Evolutionary conservation across 2,113 vertebrate genomes (phyloP).

Genomic region (Mirza zaza): DNA sequence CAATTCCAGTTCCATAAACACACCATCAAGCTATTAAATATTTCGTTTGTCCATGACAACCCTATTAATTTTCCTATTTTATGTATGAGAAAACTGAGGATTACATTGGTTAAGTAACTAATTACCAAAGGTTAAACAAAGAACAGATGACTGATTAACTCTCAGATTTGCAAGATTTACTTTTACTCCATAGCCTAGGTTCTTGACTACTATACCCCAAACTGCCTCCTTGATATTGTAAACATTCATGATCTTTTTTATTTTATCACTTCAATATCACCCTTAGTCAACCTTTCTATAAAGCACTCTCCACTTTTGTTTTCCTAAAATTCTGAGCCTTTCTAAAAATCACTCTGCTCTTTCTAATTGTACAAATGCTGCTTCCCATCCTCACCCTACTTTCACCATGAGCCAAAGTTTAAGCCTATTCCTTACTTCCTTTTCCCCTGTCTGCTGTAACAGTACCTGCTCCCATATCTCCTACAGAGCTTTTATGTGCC

Average conservation of each 20-base stretch:
- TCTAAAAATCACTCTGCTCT: neutral
- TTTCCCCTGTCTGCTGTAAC: neutral
- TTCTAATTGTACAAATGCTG: neutral
- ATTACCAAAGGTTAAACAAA: neutral
- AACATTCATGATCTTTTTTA: neutral
- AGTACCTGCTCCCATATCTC: neutral
- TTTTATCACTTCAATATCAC: neutral
- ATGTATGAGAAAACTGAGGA: neutral
- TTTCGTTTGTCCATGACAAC: neutral
- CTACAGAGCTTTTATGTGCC: neutral
- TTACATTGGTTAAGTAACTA: neutral
- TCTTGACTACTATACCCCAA: neutral
- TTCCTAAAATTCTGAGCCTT: neutral
- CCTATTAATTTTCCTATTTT: neutral
- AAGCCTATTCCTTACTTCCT: neutral
- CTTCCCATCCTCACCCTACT: neutral
- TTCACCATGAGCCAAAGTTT: neutral
- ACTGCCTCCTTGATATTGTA: neutral
- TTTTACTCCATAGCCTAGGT: neutral
- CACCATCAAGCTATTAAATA: neutral
- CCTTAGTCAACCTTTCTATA: neutral
- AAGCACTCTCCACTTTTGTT: neutral
- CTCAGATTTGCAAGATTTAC: conserved; percentile 1
- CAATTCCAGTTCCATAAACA: neutral
- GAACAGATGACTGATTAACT: neutral